Evolutionary conservation across 2,888 invertebrate genomes (phyloP), one percentile per base, ranked within the genome.

Genomic region (Drosophila aldrichi): DNA sequence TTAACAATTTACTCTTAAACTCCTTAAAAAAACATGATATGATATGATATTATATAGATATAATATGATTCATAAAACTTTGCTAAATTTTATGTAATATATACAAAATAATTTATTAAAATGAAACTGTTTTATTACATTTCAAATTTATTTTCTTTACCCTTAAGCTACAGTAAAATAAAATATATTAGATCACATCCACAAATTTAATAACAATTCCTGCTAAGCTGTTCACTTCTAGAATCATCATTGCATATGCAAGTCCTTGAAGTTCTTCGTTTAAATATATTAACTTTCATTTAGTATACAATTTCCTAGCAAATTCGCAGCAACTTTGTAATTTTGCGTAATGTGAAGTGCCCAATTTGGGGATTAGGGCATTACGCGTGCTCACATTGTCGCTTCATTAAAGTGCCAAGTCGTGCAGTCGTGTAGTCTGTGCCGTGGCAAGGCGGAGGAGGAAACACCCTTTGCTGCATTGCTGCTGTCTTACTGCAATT

Each of bases 401-500:
- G n/a, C 59, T 54, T 65, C 59, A 55, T 68, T 64, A 52, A 61
- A 58, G 44, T 51, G 48, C 36, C 61, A 59, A 59, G 40, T 41
- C 59, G 56, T 58, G 61, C 67, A 58, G 51, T 64, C 58, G 29
- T 65, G 41, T 22, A 44, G 16, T 38, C 36, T 29, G 29, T 41
- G 18, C 20, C 5, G 40, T 34, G 59, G 32, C 25, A 6, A 18
- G 9, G 1, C 7, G 29, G 55, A 5, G 40, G 14, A 25, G 59
- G 34, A 46, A 60, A 34, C 48, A 70, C 34, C 61, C 56, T 74
- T 62, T 10, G 65, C 38, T 55, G 22, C 38, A 52, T 25, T 22
- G 41, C 44, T 46, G 38, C 25, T 46, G 58, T 58, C 73, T 77
- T 78, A 5, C 32, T 59, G 57, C 61, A 44, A 16, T 44, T 46